Evolutionary conservation across 2,113 vertebrate genomes (phyloP).

Genomic region (Corythaeola cristata): DNA sequence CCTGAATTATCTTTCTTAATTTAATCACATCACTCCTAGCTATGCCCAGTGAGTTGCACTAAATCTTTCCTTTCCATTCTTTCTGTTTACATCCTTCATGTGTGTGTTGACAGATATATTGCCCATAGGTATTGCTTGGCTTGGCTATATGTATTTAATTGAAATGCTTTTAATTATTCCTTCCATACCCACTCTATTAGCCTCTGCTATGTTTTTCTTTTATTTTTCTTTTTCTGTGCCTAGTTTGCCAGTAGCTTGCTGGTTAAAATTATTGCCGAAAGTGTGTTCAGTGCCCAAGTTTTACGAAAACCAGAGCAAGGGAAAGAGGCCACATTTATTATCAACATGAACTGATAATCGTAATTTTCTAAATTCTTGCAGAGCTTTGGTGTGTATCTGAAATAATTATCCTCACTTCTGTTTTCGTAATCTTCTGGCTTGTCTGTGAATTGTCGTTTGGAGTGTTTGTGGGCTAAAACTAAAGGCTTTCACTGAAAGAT

Average conservation of each 20-base stretch:
- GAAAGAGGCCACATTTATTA: background rate
- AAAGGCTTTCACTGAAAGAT: background rate
- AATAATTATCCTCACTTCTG: background rate
- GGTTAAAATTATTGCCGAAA: background rate
- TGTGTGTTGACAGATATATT: conserved; percentile 52
- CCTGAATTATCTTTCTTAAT: conserved; percentile 58
- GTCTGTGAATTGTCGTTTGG: background rate
- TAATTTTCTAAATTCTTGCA: background rate
- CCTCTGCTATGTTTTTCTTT: background rate
- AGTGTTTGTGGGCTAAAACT: background rate
- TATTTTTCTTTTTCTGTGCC: background rate
- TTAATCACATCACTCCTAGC: conserved; percentile 65
- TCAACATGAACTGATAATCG: background rate
- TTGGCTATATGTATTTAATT: conserved; percentile 33
- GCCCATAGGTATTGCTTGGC: conserved; percentile 46
- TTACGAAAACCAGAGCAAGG: background rate
- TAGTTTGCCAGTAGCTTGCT: background rate
- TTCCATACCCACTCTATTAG: background rate
- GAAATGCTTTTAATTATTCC: conserved; percentile 50
- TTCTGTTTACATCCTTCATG: conserved; percentile 52
- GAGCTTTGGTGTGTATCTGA: background rate
- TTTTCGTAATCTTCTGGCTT: background rate
- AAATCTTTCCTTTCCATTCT: conserved; percentile 44
- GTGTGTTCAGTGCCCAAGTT: accelerated
- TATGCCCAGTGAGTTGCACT: conserved; percentile 50